Base-by-base conservation (phyloP, 2,113 vertebrate genomes). In the Rhinichthys klamathensis region DNA sequence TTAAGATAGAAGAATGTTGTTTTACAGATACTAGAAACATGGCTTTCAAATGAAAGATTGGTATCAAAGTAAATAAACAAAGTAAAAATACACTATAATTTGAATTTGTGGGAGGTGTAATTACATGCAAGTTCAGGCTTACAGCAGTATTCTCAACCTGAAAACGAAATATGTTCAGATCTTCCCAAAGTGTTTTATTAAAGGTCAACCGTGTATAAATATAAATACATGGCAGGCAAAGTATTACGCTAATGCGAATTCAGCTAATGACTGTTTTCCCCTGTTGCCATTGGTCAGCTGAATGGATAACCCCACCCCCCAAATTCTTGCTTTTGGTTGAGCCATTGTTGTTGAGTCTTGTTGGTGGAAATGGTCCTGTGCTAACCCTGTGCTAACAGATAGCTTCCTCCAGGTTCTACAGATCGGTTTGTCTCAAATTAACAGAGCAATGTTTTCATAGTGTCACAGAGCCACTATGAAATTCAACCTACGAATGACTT, bases 181-280 rank as follows among this genome's bases (percentile, higher is more conserved):
- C 49, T 32, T 76, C 12, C 25, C 44, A 54, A 75, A 38, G 58
- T 72, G 69, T 72, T 72, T 72, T 44, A 70, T 41, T 72, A 69
- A 69, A 38, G 58, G 58, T 60, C 58, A 60, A 60, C 30, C 1
- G 16, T 69, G 15, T 38, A 69, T 16, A 18, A 69, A 38, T 9
- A 69, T 23, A 61, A 61, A n/a, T 4, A 25, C 3, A 25, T 61
- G 25, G 5, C 38, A 23, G 8, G 9, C 49, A 61, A 25, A 27
- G 60, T 27, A 12, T 25, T 5, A 27, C 1, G n/a, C 11, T 63
- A 12, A 27, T 27, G 23, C 8, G 4, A 27, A 63, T 61, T 27
- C 60, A 61, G n/a, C 60, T 25, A 41, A 61, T 35, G 25, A 23
- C 63, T 82, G 16, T 72, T 82, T 51, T 38, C 12, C 58, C 27